Base-by-base conservation (phyloP, 2,888 invertebrate genomes). In the Carpatolechia fugitivella region DNA sequence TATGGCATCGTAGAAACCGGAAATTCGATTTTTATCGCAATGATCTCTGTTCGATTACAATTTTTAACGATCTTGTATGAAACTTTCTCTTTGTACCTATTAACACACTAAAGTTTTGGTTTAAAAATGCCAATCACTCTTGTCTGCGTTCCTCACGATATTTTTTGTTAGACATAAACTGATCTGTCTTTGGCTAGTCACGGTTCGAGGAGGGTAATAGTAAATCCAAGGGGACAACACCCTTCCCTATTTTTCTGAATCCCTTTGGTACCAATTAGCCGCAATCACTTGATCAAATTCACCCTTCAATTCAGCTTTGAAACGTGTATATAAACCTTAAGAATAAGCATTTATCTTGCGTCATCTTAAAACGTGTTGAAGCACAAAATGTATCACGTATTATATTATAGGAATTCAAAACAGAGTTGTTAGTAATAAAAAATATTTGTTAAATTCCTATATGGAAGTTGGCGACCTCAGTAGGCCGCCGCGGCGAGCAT, bases 401-500 rank as follows among this genome's bases (percentile, higher is more conserved):
- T 48, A 24, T 41, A n/a, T 50, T 50, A 36, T 38, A 1, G 16
- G 8, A 3, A 33, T 51, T 38, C 30, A 24, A 40, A 49, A 48
- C 36, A 14, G 16, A n/a, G n/a, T n/a, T n/a, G n/a, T n/a, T n/a
- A 29, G 30, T 29, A 50, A 50, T 49, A 41, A 48, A 31, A 31
- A 40, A 18, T 56, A 55, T 60, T 62, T 59, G n/a, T 59, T 59
- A 60, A 64, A 65, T 65, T 63, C 66, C 64, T 69, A 72, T 70
- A 69, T 68, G 68, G 69, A 67, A 58, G 64, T 62, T 55, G 57
- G 68, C 74, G 78, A 79, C 76, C 78, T 77, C 77, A 71, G 62
- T 54, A 61, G 65, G 58, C 69, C 74, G 66, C 68, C 56, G 73
- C 72, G 78, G 73, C 72, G 78, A 82, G 78, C 82, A 76, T 63